Conservation (phyloP, 2,888 invertebrate species). For the Acanthoscelides obtectus region DNA sequence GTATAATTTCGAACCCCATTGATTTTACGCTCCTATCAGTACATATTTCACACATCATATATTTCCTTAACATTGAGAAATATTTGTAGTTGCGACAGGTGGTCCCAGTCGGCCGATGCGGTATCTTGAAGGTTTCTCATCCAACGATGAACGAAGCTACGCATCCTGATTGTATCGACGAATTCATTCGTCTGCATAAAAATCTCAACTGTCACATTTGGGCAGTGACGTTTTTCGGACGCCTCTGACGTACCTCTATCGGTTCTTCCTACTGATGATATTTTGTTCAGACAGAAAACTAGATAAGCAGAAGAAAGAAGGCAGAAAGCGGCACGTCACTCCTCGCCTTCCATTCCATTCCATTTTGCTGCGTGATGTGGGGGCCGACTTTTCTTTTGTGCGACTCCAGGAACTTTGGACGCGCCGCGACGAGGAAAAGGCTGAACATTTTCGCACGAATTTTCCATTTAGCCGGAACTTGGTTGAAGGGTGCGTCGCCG, state of each 20-base stretch:
- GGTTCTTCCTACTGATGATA: neutral
- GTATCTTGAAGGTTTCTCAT: too few species aligned
- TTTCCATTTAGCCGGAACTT: neutral
- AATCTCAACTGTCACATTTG: too few species aligned
- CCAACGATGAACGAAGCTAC: too few species aligned
- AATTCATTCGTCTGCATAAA: too few species aligned
- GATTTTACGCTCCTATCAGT: too few species aligned
- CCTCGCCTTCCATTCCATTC: neutral
- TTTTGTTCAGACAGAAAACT: neutral
- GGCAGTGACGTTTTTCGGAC: too few species aligned
- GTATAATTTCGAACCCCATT: too few species aligned
- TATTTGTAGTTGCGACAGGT: too few species aligned
- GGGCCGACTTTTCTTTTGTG: neutral
- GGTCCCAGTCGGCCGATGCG: too few species aligned
- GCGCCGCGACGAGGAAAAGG: neutral
- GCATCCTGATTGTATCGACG: too few species aligned
- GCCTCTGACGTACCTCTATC: neutral
- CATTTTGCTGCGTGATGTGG: neutral
- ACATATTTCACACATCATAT: too few species aligned
- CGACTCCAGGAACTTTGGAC: neutral
- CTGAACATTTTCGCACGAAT: neutral
- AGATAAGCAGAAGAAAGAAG: neutral
- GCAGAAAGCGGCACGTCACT: neutral
- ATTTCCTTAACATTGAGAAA: too few species aligned
- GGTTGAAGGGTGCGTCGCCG: neutral